A percentile compares a stretch with the other conserved stretches of the same genome.
Conservation (phyloP, 2,797 vertebrate species). For the Cirrhinus molitorella region DNA sequence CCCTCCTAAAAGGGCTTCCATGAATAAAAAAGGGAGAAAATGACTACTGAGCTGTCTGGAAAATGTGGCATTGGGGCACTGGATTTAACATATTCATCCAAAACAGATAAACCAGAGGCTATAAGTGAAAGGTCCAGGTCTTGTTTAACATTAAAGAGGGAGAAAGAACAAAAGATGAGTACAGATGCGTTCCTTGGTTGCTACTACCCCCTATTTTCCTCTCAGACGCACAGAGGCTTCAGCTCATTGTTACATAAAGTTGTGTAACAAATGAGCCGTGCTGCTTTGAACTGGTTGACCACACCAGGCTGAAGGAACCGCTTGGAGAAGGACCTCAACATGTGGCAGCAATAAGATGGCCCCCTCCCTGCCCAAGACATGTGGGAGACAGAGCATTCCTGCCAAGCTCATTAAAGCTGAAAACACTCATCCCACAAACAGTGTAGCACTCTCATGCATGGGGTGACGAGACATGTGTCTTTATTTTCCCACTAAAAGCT, state of each 20-base stretch:
- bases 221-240: slow-evolving; percentile 72
- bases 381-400: slow-evolving; percentile 85
- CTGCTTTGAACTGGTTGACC: slow-evolving; percentile 84
- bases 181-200: slow-evolving; percentile 69
- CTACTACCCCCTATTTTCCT: slow-evolving; percentile 60
- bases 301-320: slow-evolving; percentile 82
- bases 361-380: slow-evolving; percentile 77
- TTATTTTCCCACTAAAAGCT: slow-evolving; percentile 42
- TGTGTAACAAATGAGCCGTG: slow-evolving; percentile 84
- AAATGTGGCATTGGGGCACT: slow-evolving; percentile 59
- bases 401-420: slow-evolving; percentile 80
- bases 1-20: slow-evolving; percentile 53
- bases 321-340: slow-evolving; percentile 74
- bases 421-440: slow-evolving; percentile 80
- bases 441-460: slow-evolving; percentile 61
- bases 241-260: slow-evolving; percentile 80
- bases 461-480: slow-evolving; percentile 59
- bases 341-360: slow-evolving; percentile 85
- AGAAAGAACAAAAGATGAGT: slow-evolving; percentile 56
- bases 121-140: slow-evolving; percentile 57
- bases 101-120: slow-evolving; percentile 69
- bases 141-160: slow-evolving; percentile 55
- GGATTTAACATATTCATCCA: slow-evolving; percentile 70
- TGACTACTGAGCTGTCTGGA: slow-evolving; percentile 55
- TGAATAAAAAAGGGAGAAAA: slow-evolving; percentile 57